These are phyloP conservation scores for Drosophila prosaltans DNA, from an alignment of 1,140 invertebrate species.

Conservation along the genomic window DNA sequence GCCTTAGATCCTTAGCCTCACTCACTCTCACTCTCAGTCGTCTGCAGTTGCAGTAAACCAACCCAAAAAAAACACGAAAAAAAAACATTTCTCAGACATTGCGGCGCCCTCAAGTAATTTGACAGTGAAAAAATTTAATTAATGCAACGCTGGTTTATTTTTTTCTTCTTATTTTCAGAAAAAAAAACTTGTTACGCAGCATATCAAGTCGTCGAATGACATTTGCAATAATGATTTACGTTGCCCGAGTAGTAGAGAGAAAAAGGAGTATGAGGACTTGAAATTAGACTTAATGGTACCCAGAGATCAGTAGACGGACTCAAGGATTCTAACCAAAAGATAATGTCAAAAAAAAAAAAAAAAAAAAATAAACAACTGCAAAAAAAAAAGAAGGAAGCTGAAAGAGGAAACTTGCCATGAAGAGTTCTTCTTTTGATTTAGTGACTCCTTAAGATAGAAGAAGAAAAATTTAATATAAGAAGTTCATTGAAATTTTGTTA, in stretches of 20 bases:
- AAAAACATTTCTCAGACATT: constrained; percentile 74
- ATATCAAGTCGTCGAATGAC: constrained; percentile 69
- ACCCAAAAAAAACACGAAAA: constrained; percentile 39
- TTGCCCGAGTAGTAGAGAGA: constrained; percentile 16
- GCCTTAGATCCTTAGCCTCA: constrained; percentile 12
- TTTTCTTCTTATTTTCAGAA: constrained; percentile 26
- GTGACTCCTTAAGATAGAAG: no score
- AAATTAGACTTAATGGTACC: background rate
- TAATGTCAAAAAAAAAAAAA: no score
- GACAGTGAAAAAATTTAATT: constrained; percentile 51
- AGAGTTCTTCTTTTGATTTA: no score
- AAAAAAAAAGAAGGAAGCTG: no score
- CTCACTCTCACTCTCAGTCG: constrained; percentile 4
- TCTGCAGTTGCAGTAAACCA: constrained; percentile 63
- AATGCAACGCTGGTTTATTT: constrained; percentile 48
- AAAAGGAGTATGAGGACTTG: background rate
- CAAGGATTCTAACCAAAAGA: no score
- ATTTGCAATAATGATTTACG: constrained; percentile 72
- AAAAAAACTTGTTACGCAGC: constrained; percentile 74
- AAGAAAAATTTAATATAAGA: no score
- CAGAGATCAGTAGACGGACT: background rate
- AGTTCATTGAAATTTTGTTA: no score
- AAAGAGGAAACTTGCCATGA: no score
- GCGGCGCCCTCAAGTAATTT: constrained; percentile 79
- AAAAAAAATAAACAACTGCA: no score